These are phyloP conservation scores for Lamprotornis superbus DNA, from an alignment of 2,113 vertebrate genomes.

Conservation along the genomic window DNA sequence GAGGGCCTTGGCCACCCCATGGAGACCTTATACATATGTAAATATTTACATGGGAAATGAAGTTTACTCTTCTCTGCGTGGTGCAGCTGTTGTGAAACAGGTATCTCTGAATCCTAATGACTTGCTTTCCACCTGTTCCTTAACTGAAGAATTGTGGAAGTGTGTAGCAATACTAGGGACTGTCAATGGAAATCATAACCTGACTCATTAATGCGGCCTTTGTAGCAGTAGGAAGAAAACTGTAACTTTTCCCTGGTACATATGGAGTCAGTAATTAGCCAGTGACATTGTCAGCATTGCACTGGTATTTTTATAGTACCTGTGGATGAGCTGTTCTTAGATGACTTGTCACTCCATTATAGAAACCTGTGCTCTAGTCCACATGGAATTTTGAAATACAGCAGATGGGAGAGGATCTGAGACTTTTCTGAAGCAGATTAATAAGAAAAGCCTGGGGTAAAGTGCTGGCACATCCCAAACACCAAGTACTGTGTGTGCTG, in stretches of 20 bases:
- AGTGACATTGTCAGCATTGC: neutral
- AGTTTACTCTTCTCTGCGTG: neutral
- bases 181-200: conserved; percentile 16
- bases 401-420: neutral
- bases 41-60: neutral
- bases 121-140: neutral
- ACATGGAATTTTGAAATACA: fast-evolving
- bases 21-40: neutral
- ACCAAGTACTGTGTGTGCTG: fast-evolving
- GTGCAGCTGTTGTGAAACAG: neutral
- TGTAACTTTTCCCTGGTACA: neutral
- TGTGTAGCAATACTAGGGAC: neutral
- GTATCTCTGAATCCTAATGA: neutral
- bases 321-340: neutral
- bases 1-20: neutral
- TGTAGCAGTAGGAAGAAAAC: neutral
- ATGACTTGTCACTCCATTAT: neutral
- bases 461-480: neutral
- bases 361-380: neutral
- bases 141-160: neutral
- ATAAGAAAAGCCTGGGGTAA: neutral
- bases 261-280: conserved; percentile 3
- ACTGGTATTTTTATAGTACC: neutral
- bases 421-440: neutral
- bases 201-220: neutral